Evolutionary conservation across 2,797 vertebrate species (phyloP), one percentile per base, ranked within the genome.

Genomic region (Trachops cirrhosus): DNA sequence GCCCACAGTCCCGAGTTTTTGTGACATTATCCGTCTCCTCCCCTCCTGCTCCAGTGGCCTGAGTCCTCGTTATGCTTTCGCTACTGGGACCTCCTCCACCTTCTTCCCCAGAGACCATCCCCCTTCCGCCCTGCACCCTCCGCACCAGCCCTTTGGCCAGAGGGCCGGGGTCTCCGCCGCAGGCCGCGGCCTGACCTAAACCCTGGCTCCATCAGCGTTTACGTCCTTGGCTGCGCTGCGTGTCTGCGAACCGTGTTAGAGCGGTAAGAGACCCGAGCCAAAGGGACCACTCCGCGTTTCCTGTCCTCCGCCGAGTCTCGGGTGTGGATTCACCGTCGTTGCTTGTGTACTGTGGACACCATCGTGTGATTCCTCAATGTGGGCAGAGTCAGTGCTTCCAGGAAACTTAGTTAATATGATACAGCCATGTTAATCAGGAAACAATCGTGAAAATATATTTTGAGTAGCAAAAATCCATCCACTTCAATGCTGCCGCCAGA

Each of bases 381-480:
- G 92, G 29, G 34, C 74, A 75, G 70, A 95, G n/a, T 80, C 24
- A 73, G 34, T 85, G 95, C 84, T 97, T 5, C 92, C 18, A 6
- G 74, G 59, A 97, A 96, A 68, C 2, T 9, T 95, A 54, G 52
- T 87, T 94, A 96, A 96, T 71, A 44, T 44, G 78, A 50, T 50
- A 19, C 5, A 74, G 74, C 52, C 91, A 87, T 64, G 68, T 93
- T 95, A 90, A 96, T 64, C 78, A 84, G 78, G 39, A 97, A 95
- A 91, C 6, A 39, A 32, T 75, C 11, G 3, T 93, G 83, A 54
- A 59, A 37, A 68, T 93, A 12, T 64, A 46, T 54, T 67, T 9
- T 12, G 84, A 87, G 37, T 89, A 57, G 84, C 86, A 83, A 96
- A 97, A 97, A 92, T 89, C 37, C 24, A 52, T 92, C 77, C 46